Conservation (phyloP, 2,113 vertebrate genomes). For the Arenaria interpres region DNA sequence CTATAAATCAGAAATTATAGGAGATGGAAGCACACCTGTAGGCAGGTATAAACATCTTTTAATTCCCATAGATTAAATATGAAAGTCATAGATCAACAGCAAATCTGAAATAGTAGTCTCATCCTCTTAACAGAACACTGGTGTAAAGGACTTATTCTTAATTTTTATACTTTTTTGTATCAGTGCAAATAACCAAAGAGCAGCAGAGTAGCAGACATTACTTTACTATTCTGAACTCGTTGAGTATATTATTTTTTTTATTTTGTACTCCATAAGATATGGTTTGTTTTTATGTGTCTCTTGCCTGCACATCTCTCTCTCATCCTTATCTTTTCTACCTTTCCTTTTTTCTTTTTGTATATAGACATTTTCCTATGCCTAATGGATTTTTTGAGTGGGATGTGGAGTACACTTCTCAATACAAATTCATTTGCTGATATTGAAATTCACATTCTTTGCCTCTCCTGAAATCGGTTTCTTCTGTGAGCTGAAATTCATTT, state of each 20-base stretch:
- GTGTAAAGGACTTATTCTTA: background rate
- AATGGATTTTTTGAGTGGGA: slow-evolving; percentile 19
- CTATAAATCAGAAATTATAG: background rate
- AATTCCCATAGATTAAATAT: background rate
- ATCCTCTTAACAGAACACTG: background rate
- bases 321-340: background rate
- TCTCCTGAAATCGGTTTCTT: slow-evolving; percentile 10
- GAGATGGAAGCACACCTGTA: background rate
- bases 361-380: slow-evolving; percentile 2
- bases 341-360: background rate
- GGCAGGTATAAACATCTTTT: background rate
- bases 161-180: background rate
- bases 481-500: slow-evolving; percentile 31
- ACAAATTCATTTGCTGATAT: background rate
- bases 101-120: background rate
- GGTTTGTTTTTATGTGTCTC: background rate
- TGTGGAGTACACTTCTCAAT: background rate
- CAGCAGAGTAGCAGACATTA: background rate
- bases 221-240: background rate
- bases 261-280: background rate
- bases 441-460: slow-evolving; percentile 19
- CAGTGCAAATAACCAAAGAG: background rate
- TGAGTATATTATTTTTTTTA: background rate
- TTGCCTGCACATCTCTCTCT: background rate
- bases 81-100: background rate